Conservation (phyloP, 2,113 vertebrate species). For the Cyphomyrus plagiostoma region DNA sequence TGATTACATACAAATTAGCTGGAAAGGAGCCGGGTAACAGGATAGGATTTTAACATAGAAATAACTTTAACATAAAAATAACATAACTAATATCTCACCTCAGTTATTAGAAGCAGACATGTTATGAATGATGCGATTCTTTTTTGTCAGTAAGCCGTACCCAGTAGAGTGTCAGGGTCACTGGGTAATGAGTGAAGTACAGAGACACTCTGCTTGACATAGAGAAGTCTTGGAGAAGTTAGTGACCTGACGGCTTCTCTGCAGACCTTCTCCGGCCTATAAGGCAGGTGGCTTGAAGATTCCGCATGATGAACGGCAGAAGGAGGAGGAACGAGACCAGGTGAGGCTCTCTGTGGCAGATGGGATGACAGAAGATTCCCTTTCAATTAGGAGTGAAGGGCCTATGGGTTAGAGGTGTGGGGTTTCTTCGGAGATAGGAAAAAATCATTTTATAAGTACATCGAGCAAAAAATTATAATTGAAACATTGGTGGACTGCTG, state of each 20-base stretch:
- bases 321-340: not conserved
- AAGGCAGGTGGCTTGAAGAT: not conserved
- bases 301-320: not conserved
- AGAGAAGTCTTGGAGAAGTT: not conserved
- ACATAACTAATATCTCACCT: slow-evolving; percentile 27
- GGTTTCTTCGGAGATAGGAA: not conserved
- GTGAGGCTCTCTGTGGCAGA: not conserved
- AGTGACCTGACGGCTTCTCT: not conserved
- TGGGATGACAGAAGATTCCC: not conserved
- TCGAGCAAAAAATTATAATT: not conserved
- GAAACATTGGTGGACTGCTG: not conserved
- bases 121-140: slow-evolving; percentile 27
- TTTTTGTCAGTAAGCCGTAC: not conserved
- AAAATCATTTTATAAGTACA: not conserved
- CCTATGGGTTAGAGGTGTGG: not conserved
- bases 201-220: slow-evolving; percentile 19
- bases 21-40: slow-evolving; percentile 23
- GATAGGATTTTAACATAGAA: slow-evolving; percentile 24
- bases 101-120: not conserved
- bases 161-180: slow-evolving; percentile 21
- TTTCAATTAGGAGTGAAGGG: not conserved
- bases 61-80: not conserved
- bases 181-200: slow-evolving; percentile 20
- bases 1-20: not conserved
- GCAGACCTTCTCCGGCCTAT: not conserved